Conservation (phyloP, 2,888 invertebrate genomes). For the Leptopilina syphax region DNA sequence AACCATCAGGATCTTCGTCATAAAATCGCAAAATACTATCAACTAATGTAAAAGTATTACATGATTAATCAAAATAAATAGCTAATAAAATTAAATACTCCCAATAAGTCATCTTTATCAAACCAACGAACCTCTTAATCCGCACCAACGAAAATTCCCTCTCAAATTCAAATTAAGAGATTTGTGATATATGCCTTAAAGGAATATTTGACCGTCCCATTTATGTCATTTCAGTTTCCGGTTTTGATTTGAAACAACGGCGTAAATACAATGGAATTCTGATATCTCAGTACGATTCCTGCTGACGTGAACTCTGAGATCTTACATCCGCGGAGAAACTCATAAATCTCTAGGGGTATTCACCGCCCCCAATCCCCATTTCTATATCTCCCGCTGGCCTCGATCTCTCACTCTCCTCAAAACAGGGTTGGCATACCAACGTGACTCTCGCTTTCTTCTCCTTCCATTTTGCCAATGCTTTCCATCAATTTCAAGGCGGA, state of each 20-base stretch:
- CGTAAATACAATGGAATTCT: conserved; percentile 37
- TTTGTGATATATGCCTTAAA: conserved; percentile 8
- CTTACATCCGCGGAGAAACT: conserved; percentile 46
- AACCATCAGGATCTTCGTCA: no score
- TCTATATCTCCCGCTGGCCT: conserved; percentile 22
- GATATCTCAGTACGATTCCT: conserved; percentile 52
- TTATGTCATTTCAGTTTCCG: conserved; percentile 28
- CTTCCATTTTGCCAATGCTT: not conserved
- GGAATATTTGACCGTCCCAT: conserved; percentile 48
- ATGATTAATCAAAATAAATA: no score
- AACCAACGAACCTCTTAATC: conserved; percentile 1
- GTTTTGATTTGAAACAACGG: not conserved
- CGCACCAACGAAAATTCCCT: no score
- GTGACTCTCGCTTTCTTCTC: conserved; percentile 44
- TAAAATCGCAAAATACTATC: no score
- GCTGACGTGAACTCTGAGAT: conserved; percentile 52
- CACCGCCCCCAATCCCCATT: conserved; percentile 42
- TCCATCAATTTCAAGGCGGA: conserved; percentile 39
- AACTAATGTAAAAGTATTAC: no score
- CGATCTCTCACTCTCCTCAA: conserved; percentile 20
- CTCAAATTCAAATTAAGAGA: no score
- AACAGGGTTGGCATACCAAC: conserved; percentile 28
- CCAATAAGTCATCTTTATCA: not conserved
- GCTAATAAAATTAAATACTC: no score
- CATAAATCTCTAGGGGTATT: conserved; percentile 52